A percentile compares a stretch with the other conserved stretches of the same genome.
These are phyloP conservation scores for Hystrix brachyura DNA, from an alignment of 2,113 vertebrate genomes.

Conservation along the genomic window DNA sequence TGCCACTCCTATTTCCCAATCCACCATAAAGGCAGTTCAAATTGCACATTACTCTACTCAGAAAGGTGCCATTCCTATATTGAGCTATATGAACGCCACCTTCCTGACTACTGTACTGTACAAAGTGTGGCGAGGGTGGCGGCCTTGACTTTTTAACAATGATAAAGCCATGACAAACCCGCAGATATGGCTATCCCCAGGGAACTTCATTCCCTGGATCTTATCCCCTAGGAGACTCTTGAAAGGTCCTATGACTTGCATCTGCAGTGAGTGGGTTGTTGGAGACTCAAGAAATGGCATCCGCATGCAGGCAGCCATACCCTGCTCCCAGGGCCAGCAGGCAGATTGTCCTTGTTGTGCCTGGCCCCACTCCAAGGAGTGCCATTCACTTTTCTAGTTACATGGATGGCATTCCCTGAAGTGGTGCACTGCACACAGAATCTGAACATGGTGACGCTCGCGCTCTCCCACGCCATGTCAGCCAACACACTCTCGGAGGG, in stretches of 20 bases:
- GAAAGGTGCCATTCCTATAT: background rate
- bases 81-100: background rate
- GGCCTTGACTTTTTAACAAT: background rate
- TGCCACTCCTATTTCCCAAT: background rate
- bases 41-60: constrained; percentile 8
- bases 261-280: background rate
- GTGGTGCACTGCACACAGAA: constrained; percentile 40
- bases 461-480: too few species aligned
- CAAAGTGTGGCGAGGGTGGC: background rate
- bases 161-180: background rate
- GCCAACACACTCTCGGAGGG: background rate
- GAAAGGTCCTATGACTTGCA: background rate
- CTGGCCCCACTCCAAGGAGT: constrained; percentile 65
- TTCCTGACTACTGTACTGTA: constrained; percentile 33
- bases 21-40: background rate
- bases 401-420: constrained; percentile 50
- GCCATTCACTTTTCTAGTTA: constrained; percentile 38
- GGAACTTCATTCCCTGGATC: background rate
- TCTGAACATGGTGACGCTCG: background rate
- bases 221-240: background rate
- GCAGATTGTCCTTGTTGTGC: background rate
- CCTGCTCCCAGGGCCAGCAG: background rate
- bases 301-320: background rate
- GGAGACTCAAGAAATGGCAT: background rate
- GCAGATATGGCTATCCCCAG: background rate